A percentile compares a stretch with the other conserved stretches of the same genome.
These are phyloP conservation scores for Taeniopygia guttata DNA, from an alignment of 2,797 vertebrate species.

Conservation along the genomic window DNA sequence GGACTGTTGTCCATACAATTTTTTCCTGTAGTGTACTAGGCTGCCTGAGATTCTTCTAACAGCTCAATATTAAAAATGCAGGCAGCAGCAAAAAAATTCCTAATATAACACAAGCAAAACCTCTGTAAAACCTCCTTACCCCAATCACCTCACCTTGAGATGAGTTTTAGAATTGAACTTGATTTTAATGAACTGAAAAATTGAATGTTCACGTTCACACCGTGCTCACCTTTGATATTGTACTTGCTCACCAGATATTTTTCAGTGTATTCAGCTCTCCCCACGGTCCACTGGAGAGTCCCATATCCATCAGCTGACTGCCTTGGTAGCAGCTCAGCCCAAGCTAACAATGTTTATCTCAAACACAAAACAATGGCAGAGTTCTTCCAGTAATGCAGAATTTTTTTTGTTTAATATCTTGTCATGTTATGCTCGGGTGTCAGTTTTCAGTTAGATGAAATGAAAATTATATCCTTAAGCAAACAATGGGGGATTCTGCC, in stretches of 20 bases:
- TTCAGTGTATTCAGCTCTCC: neutral
- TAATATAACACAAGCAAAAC: neutral
- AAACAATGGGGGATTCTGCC: conserved; percentile 74
- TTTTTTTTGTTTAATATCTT: neutral
- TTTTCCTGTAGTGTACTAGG: neutral
- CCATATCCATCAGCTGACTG: neutral
- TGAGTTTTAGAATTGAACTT: neutral
- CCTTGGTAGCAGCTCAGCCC: neutral
- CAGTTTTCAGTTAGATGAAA: conserved; percentile 43
- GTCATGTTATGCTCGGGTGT: neutral
- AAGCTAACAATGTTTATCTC: neutral
- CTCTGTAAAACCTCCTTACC: neutral
- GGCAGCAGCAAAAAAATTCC: neutral
- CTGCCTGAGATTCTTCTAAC: neutral
- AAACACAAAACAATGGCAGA: neutral
- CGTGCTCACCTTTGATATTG: neutral
- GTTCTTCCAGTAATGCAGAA: neutral
- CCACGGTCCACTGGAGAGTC: neutral
- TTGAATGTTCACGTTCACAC: neutral
- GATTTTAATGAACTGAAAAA: conserved; percentile 3
- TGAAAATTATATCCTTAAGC: conserved; percentile 65
- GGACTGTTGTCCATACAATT: neutral
- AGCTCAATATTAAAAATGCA: neutral
- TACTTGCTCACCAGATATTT: neutral
- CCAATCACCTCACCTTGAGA: neutral